Evolutionary conservation across 2,888 invertebrate species (phyloP), one percentile per base, ranked within the genome.

Genomic region (Pegoplata infirma): DNA sequence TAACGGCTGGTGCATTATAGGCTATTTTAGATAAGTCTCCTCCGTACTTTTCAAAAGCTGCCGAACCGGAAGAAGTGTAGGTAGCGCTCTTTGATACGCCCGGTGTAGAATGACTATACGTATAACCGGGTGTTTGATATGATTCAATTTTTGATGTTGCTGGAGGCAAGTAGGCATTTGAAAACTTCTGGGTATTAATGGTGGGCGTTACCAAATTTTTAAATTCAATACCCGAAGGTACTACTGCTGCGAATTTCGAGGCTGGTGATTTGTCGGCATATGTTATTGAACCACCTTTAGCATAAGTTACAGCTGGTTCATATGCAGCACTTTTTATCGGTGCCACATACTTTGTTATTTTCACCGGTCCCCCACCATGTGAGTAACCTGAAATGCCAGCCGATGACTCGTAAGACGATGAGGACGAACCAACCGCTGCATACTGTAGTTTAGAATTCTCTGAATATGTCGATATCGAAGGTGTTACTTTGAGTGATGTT

Each of bases 181-280:
- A 82, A 0, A 82, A 25, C 19, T 81, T 80, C 46, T 84, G 86
- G 17, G 84, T 83, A 8, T 55, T 74, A 2, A 88, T 63, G 1
- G 81, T 86, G 3, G 92, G 92, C 0, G 92, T 89, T 4, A 91
- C 91, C 12, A 91, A 90, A 28, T 92, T 92, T 6, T 91, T 89
- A 75, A 92, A 92, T 80, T 92, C 92, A 74, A 92, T 91, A 16
- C 89, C 89, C 81, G 91, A 91, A 2, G 89, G 89, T 28, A 87
- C 85, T 82, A 91, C 86, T 0, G 85, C 84, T 0, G 90, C 88
- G 73, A 86, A 88, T 82, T 89, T 88, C 2, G 89, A 86, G 19
- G 88, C 86, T 46, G 89, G 89, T 0, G 90, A 89, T 77, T 87
- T 88, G 19, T 88, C 88, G 47, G 89, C 87, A 80, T 89, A 89